Evolutionary conservation across 2,888 invertebrate species (phyloP).

Genomic region (Diplolepis rosae): DNA sequence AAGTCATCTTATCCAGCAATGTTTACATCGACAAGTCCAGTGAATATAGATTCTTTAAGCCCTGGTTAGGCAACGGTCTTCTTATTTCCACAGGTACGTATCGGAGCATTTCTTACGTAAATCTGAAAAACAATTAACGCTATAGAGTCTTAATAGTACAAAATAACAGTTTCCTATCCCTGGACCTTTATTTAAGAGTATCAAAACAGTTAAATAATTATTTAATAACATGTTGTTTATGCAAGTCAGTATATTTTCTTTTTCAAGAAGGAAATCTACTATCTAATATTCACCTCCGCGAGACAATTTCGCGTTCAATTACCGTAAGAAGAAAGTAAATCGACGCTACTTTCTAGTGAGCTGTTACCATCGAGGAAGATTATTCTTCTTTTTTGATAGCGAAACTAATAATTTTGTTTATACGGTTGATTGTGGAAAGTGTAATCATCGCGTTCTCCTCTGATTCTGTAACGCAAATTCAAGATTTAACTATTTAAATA

Average conservation of each 20-base stretch:
- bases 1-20: conserved; percentile 85
- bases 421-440: no score
- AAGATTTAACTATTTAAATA: no score
- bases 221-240: background rate
- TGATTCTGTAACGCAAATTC: no score
- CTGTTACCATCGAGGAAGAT: no score
- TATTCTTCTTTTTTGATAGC: conserved; percentile 38
- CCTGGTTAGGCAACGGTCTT: conserved; percentile 89
- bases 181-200: background rate
- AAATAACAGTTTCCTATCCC: no score
- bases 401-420: conserved; percentile 32
- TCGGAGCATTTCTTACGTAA: no score
- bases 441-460: no score
- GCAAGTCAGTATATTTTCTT: background rate
- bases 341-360: conserved; percentile 38
- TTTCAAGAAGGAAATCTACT: background rate
- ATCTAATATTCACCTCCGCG: background rate
- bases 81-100: conserved; percentile 84
- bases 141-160: no score
- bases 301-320: background rate
- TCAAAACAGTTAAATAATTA: background rate
- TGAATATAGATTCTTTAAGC: conserved; percentile 87
- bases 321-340: background rate
- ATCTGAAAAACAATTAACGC: no score
- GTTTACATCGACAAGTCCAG: conserved; percentile 87